Evolutionary conservation across 2,888 invertebrate species (phyloP).

Genomic region (Cataglyphis rosenhaueri): DNA sequence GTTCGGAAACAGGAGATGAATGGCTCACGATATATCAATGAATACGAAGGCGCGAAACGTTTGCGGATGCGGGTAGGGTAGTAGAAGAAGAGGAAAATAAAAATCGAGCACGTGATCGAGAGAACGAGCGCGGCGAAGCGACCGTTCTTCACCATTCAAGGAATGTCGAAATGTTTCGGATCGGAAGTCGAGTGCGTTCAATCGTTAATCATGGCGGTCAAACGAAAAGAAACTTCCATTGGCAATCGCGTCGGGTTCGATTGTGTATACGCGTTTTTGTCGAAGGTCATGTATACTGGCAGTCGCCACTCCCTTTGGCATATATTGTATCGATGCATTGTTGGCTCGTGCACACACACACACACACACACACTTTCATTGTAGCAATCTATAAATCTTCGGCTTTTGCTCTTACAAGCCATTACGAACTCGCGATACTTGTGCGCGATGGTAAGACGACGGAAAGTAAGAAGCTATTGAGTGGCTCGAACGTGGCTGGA

Average conservation of each 20-base stretch:
- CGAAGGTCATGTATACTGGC: conserved; percentile 66
- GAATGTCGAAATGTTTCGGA: conserved; percentile 79
- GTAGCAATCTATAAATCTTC: conserved; percentile 82
- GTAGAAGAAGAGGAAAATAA: conserved; percentile 59
- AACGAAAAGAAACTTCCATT: conserved; percentile 80
- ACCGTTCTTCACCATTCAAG: conserved; percentile 70
- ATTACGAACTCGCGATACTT: conserved; percentile 77
- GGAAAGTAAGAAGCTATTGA: conserved; percentile 75
- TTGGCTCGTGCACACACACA: conserved; percentile 72
- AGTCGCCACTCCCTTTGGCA: conserved; percentile 45
- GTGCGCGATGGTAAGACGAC: conserved; percentile 61
- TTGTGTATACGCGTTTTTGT: conserved; percentile 74
- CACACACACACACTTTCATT: conserved; percentile 75
- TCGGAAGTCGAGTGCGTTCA: conserved; percentile 85
- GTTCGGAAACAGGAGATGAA: conserved; percentile 71
- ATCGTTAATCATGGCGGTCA: conserved; percentile 83
- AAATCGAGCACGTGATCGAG: conserved; percentile 72
- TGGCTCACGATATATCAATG: conserved; percentile 81
- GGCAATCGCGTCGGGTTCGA: conserved; percentile 75
- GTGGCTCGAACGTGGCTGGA: conserved; percentile 71
- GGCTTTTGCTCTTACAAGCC: conserved; percentile 82
- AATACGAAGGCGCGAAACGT: conserved; percentile 74
- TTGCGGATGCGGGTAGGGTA: conserved; percentile 33
- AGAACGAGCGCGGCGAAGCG: conserved; percentile 64
- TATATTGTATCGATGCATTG: conserved; percentile 79